Conservation (phyloP, 2,113 vertebrate genomes). For the Mionectes macconnelli region DNA sequence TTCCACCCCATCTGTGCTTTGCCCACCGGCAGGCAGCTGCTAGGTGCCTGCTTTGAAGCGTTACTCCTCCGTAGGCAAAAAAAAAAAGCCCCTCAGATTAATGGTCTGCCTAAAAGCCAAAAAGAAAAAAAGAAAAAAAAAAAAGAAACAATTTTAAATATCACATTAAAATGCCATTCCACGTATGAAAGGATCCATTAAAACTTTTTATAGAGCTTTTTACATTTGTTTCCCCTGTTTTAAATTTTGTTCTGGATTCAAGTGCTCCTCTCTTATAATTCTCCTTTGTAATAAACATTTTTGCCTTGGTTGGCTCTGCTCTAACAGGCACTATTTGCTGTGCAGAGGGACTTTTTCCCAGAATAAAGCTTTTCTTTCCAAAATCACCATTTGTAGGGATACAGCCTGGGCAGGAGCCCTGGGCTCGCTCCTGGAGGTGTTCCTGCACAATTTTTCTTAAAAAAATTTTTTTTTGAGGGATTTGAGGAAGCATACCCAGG, state of each 20-base stretch:
- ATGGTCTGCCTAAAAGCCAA: conserved; percentile 45
- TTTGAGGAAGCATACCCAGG: neutral
- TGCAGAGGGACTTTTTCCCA: neutral
- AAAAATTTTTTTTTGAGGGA: neutral
- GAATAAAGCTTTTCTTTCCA: neutral
- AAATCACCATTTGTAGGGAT: neutral
- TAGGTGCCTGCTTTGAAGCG: conserved; percentile 19
- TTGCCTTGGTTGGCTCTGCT: neutral
- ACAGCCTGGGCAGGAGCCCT: neutral
- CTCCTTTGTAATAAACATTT: neutral
- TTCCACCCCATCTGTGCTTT: neutral
- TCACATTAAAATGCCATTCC: conserved; percentile 57
- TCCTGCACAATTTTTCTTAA: neutral
- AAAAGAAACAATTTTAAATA: conserved; percentile 21
- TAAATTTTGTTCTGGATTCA: conserved; percentile 32
- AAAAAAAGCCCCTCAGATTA: conserved; percentile 42
- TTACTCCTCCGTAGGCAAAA: conserved; percentile 25
- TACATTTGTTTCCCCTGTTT: conserved; percentile 41
- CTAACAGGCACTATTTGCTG: neutral
- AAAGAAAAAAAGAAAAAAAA: neutral
- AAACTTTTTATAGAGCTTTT: conserved; percentile 50
- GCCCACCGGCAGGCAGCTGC: neutral
- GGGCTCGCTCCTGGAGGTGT: neutral
- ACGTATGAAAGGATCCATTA: conserved; percentile 40
- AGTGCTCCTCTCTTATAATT: neutral